A percentile compares a stretch with the other conserved stretches of the same genome.
Conservation (phyloP, 2,888 invertebrate species). For the Mactromeris polynyma region DNA sequence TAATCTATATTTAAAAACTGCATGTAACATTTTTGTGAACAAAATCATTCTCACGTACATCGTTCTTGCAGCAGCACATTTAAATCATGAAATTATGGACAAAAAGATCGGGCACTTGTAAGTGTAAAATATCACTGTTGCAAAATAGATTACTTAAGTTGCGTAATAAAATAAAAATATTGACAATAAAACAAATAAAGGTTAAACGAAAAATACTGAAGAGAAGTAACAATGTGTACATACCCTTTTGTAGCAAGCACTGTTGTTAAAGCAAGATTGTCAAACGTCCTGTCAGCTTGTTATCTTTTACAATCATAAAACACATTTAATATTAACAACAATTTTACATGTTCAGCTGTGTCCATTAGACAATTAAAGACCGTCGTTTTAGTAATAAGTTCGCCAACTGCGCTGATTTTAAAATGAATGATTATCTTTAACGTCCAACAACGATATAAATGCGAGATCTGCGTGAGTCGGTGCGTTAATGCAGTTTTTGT, state of each 20-base stretch:
- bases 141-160: not conserved
- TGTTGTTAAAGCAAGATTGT: not conserved
- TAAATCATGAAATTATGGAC: too few species aligned
- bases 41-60: too few species aligned
- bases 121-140: too few species aligned
- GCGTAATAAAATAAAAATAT: not conserved
- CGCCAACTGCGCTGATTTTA: constrained; percentile 37
- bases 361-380: constrained; percentile 29
- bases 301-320: constrained; percentile 8
- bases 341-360: constrained; percentile 40
- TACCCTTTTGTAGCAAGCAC: not conserved
- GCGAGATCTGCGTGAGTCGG: constrained; percentile 29
- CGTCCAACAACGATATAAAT: constrained; percentile 23
- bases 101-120: too few species aligned
- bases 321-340: constrained; percentile 28
- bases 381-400: constrained; percentile 35
- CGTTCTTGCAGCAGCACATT: too few species aligned
- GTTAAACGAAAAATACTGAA: not conserved
- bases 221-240: not conserved
- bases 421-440: constrained; percentile 27
- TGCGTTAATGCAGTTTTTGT: constrained; percentile 51
- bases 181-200: not conserved
- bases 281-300: too few species aligned
- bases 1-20: too few species aligned
- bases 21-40: too few species aligned